These are phyloP conservation scores for Neodiprion virginianus DNA, from an alignment of 1,140 invertebrate species.

Conservation along the genomic window DNA sequence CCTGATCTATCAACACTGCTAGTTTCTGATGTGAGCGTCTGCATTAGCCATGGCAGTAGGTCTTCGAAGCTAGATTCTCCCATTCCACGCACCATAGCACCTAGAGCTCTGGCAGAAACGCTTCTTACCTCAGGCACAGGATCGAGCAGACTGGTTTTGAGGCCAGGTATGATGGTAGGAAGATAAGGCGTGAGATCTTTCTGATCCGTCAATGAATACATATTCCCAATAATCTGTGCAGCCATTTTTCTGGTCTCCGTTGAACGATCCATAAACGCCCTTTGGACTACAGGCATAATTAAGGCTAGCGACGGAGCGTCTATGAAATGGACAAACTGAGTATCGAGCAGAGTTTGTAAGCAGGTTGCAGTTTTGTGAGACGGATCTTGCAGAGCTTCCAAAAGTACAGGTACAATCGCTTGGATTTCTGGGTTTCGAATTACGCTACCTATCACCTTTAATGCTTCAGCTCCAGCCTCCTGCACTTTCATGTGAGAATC, in stretches of 20 bases:
- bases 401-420: conserved; percentile 90
- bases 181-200: conserved; percentile 98
- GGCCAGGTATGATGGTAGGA: conserved; percentile 93
- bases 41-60: conserved; percentile 97
- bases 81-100: conserved; percentile 97
- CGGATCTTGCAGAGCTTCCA: conserved; percentile 96
- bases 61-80: conserved; percentile 95
- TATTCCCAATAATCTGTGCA: conserved; percentile 98
- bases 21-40: conserved; percentile 94
- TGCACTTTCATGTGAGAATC: conserved; percentile 99
- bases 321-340: conserved; percentile 99
- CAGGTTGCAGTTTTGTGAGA: conserved; percentile 93
- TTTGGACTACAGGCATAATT: conserved; percentile 98
- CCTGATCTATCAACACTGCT: conserved; percentile 97
- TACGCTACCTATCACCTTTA: conserved; percentile 96
- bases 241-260: conserved; percentile 99
- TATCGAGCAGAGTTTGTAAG: conserved; percentile 92
- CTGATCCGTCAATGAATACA: conserved; percentile 99
- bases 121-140: conserved; percentile 96
- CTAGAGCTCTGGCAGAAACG: conserved; percentile 92
- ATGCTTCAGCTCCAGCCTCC: conserved; percentile 92
- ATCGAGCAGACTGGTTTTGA: conserved; percentile 96
- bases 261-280: conserved; percentile 95
- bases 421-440: conserved; percentile 99
- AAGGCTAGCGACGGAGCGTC: conserved; percentile 97